Percentiles rank a stretch among this genome's conserved stretches.
phyloP scores from a whole-genome alignment of 2,888 invertebrate species.

The Cheilosia vernalis region DNA sequence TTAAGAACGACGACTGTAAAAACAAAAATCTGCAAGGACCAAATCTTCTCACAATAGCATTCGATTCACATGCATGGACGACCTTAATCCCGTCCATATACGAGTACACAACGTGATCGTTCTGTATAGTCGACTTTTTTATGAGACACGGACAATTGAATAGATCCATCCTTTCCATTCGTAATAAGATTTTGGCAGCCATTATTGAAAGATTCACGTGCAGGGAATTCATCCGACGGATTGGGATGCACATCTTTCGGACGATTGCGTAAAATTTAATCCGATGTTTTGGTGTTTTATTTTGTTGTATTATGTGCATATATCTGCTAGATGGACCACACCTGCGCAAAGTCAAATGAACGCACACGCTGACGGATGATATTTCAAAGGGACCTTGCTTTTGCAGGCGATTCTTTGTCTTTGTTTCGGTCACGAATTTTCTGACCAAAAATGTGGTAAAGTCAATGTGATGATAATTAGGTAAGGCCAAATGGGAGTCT shows the following conservation, averaged over 20 bases:
- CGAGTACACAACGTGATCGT: slow-evolving; percentile 52
- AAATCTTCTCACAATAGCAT: slow-evolving; percentile 14
- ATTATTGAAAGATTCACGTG: slow-evolving; percentile 55
- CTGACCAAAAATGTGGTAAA: slow-evolving; percentile 35
- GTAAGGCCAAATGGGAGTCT: background rate
- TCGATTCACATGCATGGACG: slow-evolving; percentile 61
- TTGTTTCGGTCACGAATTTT: slow-evolving; percentile 67
- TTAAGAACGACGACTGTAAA: slow-evolving; percentile 29
- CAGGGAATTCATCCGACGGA: slow-evolving; percentile 61
- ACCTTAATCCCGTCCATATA: slow-evolving; percentile 60
- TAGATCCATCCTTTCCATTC: slow-evolving; percentile 63
- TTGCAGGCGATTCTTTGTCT: slow-evolving; percentile 6
- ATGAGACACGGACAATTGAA: slow-evolving; percentile 70
- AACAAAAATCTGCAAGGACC: slow-evolving; percentile 43
- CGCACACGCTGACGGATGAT: slow-evolving; percentile 61
- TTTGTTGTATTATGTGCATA: background rate
- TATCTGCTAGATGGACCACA: slow-evolving; percentile 70
- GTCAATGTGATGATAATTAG: slow-evolving; percentile 14
- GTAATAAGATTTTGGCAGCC: slow-evolving; percentile 70
- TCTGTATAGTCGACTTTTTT: slow-evolving; percentile 20
- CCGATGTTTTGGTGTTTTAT: slow-evolving; percentile 69
- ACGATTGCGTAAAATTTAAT: slow-evolving; percentile 75
- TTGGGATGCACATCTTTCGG: slow-evolving; percentile 65
- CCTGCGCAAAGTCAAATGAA: slow-evolving; percentile 73
- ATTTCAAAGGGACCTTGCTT: slow-evolving; percentile 9